These are phyloP conservation scores for Eretmodus cyanostictus DNA, from an alignment of 2,113 vertebrate species.

Conservation along the genomic window DNA sequence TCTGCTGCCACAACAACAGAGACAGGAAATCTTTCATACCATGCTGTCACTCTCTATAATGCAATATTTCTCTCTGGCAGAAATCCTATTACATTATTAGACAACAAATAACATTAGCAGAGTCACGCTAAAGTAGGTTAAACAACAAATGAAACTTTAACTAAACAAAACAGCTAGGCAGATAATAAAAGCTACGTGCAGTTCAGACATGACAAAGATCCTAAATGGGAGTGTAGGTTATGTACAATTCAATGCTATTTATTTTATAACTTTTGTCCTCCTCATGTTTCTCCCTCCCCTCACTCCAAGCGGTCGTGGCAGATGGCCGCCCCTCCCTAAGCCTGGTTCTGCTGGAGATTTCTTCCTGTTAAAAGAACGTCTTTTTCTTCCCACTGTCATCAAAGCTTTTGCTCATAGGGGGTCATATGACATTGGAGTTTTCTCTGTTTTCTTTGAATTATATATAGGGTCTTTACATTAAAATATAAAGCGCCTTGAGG, in stretches of 20 bases:
- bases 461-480: background rate
- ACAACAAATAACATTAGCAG: background rate
- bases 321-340: background rate
- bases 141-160: background rate
- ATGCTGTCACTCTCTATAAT: background rate
- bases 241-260: background rate
- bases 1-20: background rate
- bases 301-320: background rate
- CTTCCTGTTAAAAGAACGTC: background rate
- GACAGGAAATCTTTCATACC: background rate
- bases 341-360: background rate
- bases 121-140: background rate
- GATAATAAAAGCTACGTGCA: background rate
- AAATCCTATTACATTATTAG: background rate
- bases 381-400: background rate
- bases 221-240: background rate
- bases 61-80: background rate
- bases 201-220: background rate
- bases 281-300: background rate
- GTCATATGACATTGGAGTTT: background rate
- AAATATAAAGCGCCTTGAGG: fast-evolving
- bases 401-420: background rate
- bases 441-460: background rate
- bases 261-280: background rate
- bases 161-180: background rate